Percentiles rank a stretch among this genome's conserved stretches.
phyloP scores from a whole-genome alignment of 1,140 invertebrate species.

The Muscidifurax raptorellus region DNA sequence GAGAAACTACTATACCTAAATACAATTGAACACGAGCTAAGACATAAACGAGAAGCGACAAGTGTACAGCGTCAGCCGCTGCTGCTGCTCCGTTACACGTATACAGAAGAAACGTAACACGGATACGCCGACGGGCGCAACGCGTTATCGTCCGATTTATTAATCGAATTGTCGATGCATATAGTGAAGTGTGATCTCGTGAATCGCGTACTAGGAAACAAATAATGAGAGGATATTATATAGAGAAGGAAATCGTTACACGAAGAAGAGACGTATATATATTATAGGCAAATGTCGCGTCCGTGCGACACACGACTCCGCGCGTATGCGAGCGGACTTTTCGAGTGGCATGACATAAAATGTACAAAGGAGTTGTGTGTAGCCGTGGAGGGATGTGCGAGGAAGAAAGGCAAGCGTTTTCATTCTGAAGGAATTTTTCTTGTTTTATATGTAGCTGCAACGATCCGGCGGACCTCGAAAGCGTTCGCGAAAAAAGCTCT shows the following conservation, averaged over 20 bases:
- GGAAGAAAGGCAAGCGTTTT: conserved; percentile 1
- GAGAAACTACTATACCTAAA: conserved; percentile 19
- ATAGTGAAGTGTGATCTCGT: conserved; percentile 47
- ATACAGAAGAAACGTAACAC: not conserved
- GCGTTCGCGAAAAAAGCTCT: conserved; percentile 17
- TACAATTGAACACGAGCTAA: not conserved
- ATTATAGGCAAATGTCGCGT: conserved; percentile 4
- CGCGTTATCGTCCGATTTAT: not conserved
- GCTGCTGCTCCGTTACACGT: too few species aligned
- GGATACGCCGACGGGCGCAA: not conserved
- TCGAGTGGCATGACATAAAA: conserved; percentile 34
- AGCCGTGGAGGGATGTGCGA: not conserved
- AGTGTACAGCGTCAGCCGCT: not conserved
- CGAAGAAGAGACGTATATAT: not conserved
- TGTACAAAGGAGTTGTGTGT: conserved; percentile 47
- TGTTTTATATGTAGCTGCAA: conserved; percentile 9
- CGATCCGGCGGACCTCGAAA: conserved; percentile 18
- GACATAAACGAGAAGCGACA: not conserved
- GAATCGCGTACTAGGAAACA: conserved; percentile 37
- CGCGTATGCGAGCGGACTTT: not conserved
- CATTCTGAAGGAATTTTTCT: conserved; percentile 23
- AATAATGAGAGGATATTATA: not conserved
- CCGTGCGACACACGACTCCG: not conserved
- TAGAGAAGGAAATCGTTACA: not conserved
- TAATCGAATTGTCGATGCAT: not conserved